Evolutionary conservation across 2,888 invertebrate species (phyloP), one percentile per base, ranked within the genome.

Genomic region (Carcina quercana): DNA sequence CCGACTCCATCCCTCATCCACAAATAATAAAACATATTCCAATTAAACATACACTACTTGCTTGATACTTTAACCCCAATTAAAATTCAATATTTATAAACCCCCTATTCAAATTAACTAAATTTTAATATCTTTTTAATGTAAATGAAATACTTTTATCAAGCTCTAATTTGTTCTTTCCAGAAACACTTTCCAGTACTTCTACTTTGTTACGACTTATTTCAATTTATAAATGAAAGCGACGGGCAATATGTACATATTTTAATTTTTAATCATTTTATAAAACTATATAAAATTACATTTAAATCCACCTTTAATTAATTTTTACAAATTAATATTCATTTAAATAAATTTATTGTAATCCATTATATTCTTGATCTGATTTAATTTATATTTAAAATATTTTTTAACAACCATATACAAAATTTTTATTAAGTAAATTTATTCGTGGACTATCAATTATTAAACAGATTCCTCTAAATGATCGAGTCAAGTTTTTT

Each of bases 181-280:
- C 86, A 89, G 88, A 85, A 75, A 83, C 87, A 90, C 87, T 86
- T 91, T 91, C 89, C 89, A 86, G 87, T 90, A 89, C 82, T 73
- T 79, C 89, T 90, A 90, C 90, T 90, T 86, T 91, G 90, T 91
- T 91, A 91, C 91, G 91, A 91, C 91, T 91, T 91, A 88, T 90
- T 88, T 79, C 87, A 87, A 73, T 54, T 88, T 88, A 85, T 74
- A 52, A 82, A 85, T 82, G 87, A 89, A 88, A 90, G 88, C 80
- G 90, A 91, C 90, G 90, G 91, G 90, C 90, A 87, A 90, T 91
- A 86, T 91, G 90, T 91, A 85, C 89, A 88, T 88, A 88, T 85
- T 85, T 86, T 82, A 89, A 86, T 85, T 86, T 76, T 65, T 51
- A 86, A 85, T 88, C 87, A 88, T 86, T 75, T 72, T 74, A 82